A percentile compares a stretch with the other conserved stretches of the same genome.
Evolutionary conservation across 2,888 invertebrate species (phyloP).

Genomic region (Rhagophthalmus giganteus): DNA sequence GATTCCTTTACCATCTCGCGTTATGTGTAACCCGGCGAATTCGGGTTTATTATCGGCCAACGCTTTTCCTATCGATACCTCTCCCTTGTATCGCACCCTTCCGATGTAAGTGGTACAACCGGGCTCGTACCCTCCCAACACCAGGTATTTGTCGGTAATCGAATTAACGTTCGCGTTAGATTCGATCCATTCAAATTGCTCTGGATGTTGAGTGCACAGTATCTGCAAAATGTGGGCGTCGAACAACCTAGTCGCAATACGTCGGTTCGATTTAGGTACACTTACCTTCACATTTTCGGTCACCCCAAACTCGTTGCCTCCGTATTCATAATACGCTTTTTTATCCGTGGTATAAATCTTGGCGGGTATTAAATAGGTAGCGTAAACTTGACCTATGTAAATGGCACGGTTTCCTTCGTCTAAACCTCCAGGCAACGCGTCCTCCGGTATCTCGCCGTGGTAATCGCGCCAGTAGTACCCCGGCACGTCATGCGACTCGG

Average conservation of each 20-base stretch:
- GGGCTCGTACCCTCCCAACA: conserved; percentile 14
- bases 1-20: background rate
- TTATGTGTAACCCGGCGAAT: conserved; percentile 7
- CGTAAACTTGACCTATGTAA: conserved; percentile 9
- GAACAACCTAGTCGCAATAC: no score
- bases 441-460: conserved; percentile 2
- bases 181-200: conserved; percentile 14
- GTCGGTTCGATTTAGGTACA: no score
- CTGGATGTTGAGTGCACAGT: conserved; percentile 16
- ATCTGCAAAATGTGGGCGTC: conserved; percentile 15
- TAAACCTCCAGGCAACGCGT: conserved; percentile 1
- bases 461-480: conserved; percentile 10
- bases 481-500: no score
- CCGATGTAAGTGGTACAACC: conserved; percentile 15
- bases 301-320: conserved; percentile 1
- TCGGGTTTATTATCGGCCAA: conserved; percentile 6
- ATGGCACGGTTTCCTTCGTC: background rate
- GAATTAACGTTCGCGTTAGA: conserved; percentile 3
- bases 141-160: conserved; percentile 4
- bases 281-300: conserved; percentile 12
- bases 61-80: conserved; percentile 14
- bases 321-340: conserved; percentile 16
- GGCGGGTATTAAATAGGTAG: conserved; percentile 12
- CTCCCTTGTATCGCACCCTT: conserved; percentile 1
- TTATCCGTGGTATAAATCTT: conserved; percentile 8